phyloP scores from a whole-genome alignment of 2,888 invertebrate species.

The Drosophila trichaetosa region DNA sequence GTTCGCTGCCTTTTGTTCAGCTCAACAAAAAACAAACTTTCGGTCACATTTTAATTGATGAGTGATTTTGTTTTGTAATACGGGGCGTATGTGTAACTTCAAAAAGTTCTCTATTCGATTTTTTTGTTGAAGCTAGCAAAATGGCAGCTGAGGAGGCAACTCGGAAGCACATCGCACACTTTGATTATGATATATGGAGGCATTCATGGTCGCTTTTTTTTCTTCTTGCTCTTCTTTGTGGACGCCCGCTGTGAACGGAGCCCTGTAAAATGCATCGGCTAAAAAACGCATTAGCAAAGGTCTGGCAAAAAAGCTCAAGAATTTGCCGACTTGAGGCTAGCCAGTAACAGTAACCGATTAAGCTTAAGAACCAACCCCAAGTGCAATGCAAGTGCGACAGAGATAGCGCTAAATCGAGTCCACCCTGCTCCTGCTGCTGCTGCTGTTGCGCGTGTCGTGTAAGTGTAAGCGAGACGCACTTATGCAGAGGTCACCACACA shows the following conservation, averaged over 20 bases:
- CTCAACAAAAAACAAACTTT: conserved; percentile 29
- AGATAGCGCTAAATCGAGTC: conserved; percentile 17
- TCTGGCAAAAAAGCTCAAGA: conserved; percentile 43
- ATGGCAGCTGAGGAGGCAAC: conserved; percentile 15
- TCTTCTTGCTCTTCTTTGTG: conserved; percentile 18
- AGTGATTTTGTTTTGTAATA: conserved; percentile 68
- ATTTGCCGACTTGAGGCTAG: conserved; percentile 58
- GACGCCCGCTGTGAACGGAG: conserved; percentile 36
- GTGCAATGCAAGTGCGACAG: conserved; percentile 13
- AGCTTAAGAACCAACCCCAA: conserved; percentile 50
- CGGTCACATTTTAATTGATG: conserved; percentile 56
- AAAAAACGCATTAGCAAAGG: conserved; percentile 68
- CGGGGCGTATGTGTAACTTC: conserved; percentile 56
- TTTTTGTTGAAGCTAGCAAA: conserved; percentile 1
- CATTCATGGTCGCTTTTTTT: conserved; percentile 46
- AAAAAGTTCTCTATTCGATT: conserved; percentile 33
- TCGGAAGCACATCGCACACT: conserved; percentile 70
- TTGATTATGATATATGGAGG: conserved; percentile 69
- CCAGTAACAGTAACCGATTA: conserved; percentile 74
- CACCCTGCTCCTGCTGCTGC: conserved; percentile 22
- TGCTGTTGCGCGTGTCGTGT: not conserved
- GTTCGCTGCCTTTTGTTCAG: conserved; percentile 44
- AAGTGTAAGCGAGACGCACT: conserved; percentile 41
- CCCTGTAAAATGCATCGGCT: conserved; percentile 17
- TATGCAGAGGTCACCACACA: conserved; percentile 28